Conservation (phyloP, 2,797 vertebrate genomes). For the Cyclopterus lumpus region DNA sequence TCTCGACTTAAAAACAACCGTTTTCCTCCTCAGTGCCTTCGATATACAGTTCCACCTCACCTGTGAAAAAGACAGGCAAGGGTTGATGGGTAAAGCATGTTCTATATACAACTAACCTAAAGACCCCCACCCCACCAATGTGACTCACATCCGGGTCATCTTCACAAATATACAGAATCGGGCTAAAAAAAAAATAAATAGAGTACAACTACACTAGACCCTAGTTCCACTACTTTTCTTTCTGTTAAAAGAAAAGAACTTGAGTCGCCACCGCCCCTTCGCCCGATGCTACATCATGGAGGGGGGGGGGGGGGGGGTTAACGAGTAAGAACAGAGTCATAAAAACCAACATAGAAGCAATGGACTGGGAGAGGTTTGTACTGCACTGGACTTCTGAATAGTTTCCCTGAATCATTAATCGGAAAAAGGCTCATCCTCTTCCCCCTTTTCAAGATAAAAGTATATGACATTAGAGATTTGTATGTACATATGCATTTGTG, state of each 20-base stretch:
- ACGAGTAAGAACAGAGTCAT: conserved; percentile 64
- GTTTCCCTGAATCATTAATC: conserved; percentile 84
- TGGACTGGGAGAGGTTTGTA: conserved; percentile 68
- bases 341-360: conserved; percentile 69
- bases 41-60: conserved; percentile 58
- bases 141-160: too few species aligned
- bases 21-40: conserved; percentile 56
- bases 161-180: conserved; percentile 52
- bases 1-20: conserved; percentile 60
- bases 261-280: conserved; percentile 42
- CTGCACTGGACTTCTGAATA: conserved; percentile 79
- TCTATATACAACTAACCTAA: conserved; percentile 76
- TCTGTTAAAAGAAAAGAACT: conserved; percentile 46
- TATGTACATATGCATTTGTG: conserved; percentile 83
- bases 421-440: conserved; percentile 82
- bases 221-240: conserved; percentile 63
- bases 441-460: conserved; percentile 79
- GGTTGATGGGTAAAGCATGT: conserved; percentile 65
- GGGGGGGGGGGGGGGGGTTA: conserved; percentile 24
- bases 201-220: conserved; percentile 71
- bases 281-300: conserved; percentile 79
- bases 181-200: conserved; percentile 74
- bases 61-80: conserved; percentile 74
- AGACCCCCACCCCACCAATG: conserved; percentile 21
- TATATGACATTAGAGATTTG: conserved; percentile 81